A percentile compares a stretch with the other conserved stretches of the same genome.
Conservation (phyloP, 2,113 vertebrate species). For the Motacilla alba region DNA sequence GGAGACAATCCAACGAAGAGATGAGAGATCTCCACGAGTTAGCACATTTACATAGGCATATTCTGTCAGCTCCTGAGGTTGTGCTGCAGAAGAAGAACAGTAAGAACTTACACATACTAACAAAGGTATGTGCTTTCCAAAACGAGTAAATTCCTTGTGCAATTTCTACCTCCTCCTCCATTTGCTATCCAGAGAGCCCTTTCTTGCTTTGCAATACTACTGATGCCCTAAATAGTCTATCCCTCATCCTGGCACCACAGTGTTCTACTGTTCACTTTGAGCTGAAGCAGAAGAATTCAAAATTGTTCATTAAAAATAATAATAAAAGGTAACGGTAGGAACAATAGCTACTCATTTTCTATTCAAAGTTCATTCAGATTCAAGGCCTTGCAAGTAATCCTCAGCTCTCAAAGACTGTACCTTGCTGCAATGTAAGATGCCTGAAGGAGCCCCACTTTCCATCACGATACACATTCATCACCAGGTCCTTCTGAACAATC, state of each 20-base stretch:
- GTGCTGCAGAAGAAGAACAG: conserved; percentile 61
- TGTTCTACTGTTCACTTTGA: not conserved
- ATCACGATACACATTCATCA: conserved; percentile 89
- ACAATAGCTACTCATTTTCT: not conserved
- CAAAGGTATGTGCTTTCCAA: not conserved
- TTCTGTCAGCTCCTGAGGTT: conserved; percentile 76
- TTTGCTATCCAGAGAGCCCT: not conserved
- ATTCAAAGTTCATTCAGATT: not conserved
- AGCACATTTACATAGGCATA: conserved; percentile 89
- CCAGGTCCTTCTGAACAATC: conserved; percentile 78
- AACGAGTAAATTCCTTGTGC: not conserved
- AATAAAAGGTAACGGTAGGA: not conserved
- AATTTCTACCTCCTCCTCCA: not conserved
- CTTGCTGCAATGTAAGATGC: conserved; percentile 79
- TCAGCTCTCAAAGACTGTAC: conserved; percentile 63
- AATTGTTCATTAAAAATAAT: not conserved
- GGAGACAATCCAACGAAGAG: conserved; percentile 90
- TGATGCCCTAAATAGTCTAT: not conserved
- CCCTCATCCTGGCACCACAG: not conserved
- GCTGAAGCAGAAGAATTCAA: not conserved
- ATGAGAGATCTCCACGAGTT: conserved; percentile 92
- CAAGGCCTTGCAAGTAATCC: not conserved
- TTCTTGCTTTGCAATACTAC: not conserved
- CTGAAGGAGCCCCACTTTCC: conserved; percentile 91
- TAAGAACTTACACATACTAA: not conserved